Evolutionary conservation across 2,113 vertebrate species (phyloP).

Genomic region (Rhodinocichla rosea): DNA sequence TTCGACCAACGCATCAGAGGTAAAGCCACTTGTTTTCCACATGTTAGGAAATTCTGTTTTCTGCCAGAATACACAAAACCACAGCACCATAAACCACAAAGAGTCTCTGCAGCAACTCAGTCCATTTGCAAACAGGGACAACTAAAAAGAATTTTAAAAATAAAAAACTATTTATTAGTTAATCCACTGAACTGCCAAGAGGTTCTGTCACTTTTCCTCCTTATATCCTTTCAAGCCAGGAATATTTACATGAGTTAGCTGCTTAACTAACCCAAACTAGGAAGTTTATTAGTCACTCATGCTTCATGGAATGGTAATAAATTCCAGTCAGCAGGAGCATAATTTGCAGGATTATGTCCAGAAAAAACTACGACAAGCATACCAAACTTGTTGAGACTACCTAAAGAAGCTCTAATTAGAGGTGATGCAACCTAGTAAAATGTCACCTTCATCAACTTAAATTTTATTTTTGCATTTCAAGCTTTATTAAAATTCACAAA

Average conservation of each 20-base stretch:
- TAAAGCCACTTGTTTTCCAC: neutral
- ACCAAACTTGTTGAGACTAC: neutral
- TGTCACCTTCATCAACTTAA: neutral
- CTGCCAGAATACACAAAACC: neutral
- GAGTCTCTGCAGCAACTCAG: neutral
- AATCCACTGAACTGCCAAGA: neutral
- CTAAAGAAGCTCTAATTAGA: neutral
- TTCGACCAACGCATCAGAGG: neutral
- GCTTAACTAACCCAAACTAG: neutral
- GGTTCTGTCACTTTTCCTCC: neutral
- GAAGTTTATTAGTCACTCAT: neutral
- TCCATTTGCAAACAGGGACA: neutral
- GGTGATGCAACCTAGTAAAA: neutral
- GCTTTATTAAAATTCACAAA: neutral
- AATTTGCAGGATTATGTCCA: neutral
- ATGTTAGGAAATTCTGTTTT: neutral
- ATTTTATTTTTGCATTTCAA: neutral
- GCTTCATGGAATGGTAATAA: neutral
- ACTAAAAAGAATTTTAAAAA: neutral
- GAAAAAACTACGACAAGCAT: accelerated
- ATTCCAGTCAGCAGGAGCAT: neutral
- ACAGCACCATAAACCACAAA: neutral
- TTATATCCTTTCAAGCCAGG: neutral
- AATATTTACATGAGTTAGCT: neutral
- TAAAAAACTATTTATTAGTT: neutral